These are phyloP conservation scores for Byasa hedistus DNA, from an alignment of 2,888 invertebrate species.

Conservation along the genomic window DNA sequence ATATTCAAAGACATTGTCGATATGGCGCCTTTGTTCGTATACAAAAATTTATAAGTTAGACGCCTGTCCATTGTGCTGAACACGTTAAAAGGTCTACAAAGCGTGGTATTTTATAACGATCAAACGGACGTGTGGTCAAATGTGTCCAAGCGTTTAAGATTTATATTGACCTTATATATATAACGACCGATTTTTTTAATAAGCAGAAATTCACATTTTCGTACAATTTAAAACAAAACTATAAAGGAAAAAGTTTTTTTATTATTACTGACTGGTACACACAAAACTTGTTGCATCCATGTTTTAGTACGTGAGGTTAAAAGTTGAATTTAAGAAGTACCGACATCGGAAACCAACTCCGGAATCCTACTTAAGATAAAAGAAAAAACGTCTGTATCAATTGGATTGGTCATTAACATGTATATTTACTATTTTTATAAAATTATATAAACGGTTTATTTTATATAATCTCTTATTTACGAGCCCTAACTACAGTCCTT, in stretches of 20 bases:
- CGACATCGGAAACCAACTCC: too few species aligned
- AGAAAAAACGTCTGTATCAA: background rate
- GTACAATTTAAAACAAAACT: background rate
- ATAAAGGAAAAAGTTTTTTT: background rate
- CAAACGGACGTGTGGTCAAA: constrained; percentile 77
- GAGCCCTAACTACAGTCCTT: constrained; percentile 19
- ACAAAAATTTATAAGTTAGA: constrained; percentile 76
- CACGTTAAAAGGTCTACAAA: constrained; percentile 59
- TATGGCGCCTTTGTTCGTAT: constrained; percentile 76
- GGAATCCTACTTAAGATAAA: too few species aligned
- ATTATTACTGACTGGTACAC: too few species aligned
- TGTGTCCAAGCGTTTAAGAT: constrained; percentile 75
- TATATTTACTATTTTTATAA: background rate
- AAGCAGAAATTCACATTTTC: background rate
- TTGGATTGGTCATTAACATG: background rate
- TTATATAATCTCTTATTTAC: constrained; percentile 16
- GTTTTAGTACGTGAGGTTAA: too few species aligned
- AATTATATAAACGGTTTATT: constrained; percentile 3
- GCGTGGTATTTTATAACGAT: constrained; percentile 68
- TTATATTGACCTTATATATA: constrained; percentile 56
- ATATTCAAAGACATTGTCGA: constrained; percentile 70
- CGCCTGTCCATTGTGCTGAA: constrained; percentile 62
- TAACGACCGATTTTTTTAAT: background rate
- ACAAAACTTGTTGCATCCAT: too few species aligned
- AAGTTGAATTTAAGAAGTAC: too few species aligned